Base-by-base conservation (phyloP, 2,888 invertebrate genomes). In the Drosophila crucigera region DNA sequence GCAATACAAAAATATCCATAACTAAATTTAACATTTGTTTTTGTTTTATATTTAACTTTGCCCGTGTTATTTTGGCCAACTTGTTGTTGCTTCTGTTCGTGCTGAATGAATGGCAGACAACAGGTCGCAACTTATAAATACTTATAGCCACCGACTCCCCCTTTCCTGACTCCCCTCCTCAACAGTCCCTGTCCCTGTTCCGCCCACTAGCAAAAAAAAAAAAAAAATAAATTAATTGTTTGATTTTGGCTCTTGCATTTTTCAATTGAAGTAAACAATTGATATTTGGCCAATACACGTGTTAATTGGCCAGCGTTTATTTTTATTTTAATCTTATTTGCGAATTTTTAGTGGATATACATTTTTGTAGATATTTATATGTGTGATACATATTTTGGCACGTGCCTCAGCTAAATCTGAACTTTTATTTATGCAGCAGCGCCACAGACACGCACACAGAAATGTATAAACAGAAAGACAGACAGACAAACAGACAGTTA, bases 11-110 rank as follows among this genome's bases (percentile, higher is more conserved):
- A 83, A 83, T 84, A 81, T 77, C 78, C 73, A 83, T 84, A 85
- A 85, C 90, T 86, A 86, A 89, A 89, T 77, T 90, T 90, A 86
- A 90, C 84, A 86, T 78, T 83, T 87, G 89, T 90, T 90, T 83
- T 81, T 72, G 86, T 78, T 90, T 89, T 90, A 89, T 84, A 78
- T 89, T 90, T 85, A 85, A 90, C 89, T 83, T 78, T 71, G 75
- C 52, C 65, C 55, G 79, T 82, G 73, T 82, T 80, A 74, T 80
- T 80, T 80, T 82, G 84, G 81, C 81, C 81, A 82, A 82, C 81
- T 81, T 83, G 81, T 80, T 81, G 80, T 73, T 70, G 65, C 50
- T 35, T 22, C 60, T 43, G 47, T 37, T 67, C 41, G 22, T 64
- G 68, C 79, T 84, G 69, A 85, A 85, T 81, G 87, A 78, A 83